A percentile compares a stretch with the other conserved stretches of the same genome.
Evolutionary conservation across 2,797 vertebrate species (phyloP).

Genomic region (Strix occidentalis): DNA sequence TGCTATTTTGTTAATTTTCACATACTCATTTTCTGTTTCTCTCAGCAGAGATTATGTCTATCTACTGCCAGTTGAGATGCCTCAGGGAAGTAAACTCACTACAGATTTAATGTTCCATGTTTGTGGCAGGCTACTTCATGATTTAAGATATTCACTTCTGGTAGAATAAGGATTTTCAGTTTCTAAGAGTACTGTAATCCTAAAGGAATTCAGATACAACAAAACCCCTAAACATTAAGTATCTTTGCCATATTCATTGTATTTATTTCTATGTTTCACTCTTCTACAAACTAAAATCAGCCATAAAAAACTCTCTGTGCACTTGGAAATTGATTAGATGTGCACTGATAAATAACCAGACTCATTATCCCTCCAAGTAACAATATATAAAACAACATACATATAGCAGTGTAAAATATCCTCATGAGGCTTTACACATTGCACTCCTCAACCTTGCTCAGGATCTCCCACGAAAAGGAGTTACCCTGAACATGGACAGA

Average conservation of each 20-base stretch:
- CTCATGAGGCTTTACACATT: not conserved
- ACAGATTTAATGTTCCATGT: not conserved
- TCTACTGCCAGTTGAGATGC: not conserved
- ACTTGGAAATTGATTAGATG: not conserved
- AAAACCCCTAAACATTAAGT: not conserved
- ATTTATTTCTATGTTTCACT: not conserved
- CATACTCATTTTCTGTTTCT: not conserved
- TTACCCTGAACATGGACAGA: not conserved
- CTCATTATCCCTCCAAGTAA: not conserved
- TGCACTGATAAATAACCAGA: not conserved
- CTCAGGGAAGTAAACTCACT: not conserved
- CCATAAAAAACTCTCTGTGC: not conserved
- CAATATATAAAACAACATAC: not conserved
- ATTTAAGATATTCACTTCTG: not conserved
- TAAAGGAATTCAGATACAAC: not conserved
- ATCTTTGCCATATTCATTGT: not conserved
- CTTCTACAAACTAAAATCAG: not conserved
- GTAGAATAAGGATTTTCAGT: not conserved
- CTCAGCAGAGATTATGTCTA: not conserved
- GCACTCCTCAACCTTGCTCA: not conserved
- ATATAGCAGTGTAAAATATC: not conserved
- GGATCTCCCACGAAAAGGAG: not conserved
- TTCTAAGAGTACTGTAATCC: not conserved
- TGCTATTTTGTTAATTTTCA: not conserved
- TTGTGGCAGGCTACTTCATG: not conserved